Conservation (phyloP, 2,888 invertebrate genomes). For the Tupiocoris notatus region DNA sequence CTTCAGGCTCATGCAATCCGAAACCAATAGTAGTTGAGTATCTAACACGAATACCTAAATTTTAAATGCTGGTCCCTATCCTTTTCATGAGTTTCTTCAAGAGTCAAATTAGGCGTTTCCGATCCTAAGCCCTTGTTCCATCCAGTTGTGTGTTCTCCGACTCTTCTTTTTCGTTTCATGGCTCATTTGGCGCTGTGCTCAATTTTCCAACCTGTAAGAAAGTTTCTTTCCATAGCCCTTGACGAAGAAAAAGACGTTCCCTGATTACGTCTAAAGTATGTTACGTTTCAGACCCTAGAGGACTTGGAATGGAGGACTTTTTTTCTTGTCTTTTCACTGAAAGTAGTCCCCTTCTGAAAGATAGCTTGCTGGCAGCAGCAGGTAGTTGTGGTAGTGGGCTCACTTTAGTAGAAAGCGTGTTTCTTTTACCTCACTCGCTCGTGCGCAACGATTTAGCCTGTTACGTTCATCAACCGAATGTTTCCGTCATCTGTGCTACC, state of each 20-base stretch:
- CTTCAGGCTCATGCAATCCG: no score
- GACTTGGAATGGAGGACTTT: background rate
- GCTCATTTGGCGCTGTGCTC: constrained; percentile 8
- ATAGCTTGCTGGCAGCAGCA: background rate
- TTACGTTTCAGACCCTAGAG: background rate
- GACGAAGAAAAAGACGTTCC: background rate
- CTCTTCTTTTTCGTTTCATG: background rate
- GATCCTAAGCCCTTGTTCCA: background rate
- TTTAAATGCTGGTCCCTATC: no score
- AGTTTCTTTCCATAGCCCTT: background rate
- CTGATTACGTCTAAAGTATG: background rate
- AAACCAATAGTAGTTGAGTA: no score
- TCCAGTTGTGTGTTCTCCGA: background rate
- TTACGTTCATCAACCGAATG: constrained; percentile 22
- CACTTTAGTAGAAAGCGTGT: background rate
- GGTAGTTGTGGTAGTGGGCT: background rate
- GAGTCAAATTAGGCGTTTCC: background rate
- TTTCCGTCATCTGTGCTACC: background rate
- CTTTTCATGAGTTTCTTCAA: no score
- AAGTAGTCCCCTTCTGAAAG: background rate
- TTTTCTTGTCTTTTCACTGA: background rate
- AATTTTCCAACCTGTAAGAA: constrained; percentile 4
- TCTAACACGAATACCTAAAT: no score
- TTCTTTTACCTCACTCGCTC: background rate
- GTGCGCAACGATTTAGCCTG: background rate